Percentiles rank a stretch among this genome's conserved stretches.
Conservation (phyloP, 2,888 invertebrate species). For the Morinoia aosen region DNA sequence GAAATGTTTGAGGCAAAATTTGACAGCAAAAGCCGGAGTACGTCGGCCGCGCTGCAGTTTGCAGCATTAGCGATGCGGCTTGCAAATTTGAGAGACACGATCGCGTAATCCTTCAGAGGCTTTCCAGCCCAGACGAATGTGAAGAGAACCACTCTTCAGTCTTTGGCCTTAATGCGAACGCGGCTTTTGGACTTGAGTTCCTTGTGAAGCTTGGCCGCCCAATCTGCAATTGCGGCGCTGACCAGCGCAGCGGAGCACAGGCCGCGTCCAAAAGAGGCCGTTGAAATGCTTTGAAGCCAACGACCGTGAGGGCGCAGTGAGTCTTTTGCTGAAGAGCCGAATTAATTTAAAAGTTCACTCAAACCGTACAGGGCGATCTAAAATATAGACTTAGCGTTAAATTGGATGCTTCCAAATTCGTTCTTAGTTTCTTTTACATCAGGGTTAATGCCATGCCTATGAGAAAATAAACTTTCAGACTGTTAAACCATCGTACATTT, state of each 20-base stretch:
- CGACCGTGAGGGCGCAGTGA: not conserved
- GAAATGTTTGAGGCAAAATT: conserved; percentile 44
- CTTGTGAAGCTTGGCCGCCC: not conserved
- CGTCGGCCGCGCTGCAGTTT: conserved; percentile 43
- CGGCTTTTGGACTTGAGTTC: not conserved
- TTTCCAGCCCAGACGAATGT: conserved; percentile 35
- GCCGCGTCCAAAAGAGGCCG: not conserved
- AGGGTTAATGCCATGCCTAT: not conserved
- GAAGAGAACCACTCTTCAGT: conserved; percentile 9
- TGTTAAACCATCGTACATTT: not conserved
- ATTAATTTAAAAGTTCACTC: not conserved
- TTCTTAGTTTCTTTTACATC: not conserved
- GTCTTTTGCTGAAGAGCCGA: not conserved
- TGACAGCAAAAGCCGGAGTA: conserved; percentile 32
- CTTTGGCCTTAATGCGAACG: conserved; percentile 33
- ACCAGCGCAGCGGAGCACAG: not conserved
- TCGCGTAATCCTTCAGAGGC: conserved; percentile 49
- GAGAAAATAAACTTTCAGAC: not conserved
- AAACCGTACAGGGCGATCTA: not conserved
- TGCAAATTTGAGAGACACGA: conserved; percentile 51
- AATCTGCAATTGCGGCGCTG: not conserved
- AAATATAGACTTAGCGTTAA: not conserved
- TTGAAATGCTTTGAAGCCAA: not conserved
- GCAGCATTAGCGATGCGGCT: conserved; percentile 35
- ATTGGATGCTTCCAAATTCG: not conserved